Percentiles rank a stretch among this genome's conserved stretches.
phyloP scores from a whole-genome alignment of 2,797 vertebrate genomes.

The Myotis findleyi region DNA sequence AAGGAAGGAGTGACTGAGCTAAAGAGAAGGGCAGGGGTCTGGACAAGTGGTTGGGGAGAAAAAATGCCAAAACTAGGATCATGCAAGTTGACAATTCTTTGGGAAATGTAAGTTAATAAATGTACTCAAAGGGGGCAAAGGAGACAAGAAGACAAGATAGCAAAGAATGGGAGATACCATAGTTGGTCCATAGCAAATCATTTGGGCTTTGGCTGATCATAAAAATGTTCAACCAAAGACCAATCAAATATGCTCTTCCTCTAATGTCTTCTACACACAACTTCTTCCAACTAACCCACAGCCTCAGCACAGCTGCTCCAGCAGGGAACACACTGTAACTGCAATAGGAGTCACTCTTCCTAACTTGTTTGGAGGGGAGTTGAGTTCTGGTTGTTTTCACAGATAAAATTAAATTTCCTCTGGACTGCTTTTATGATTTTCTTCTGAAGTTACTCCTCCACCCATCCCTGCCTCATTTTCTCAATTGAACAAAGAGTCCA shows the following conservation, averaged over 20 bases:
- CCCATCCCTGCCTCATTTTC: constrained; percentile 12
- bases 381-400: constrained; percentile 21
- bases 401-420: constrained; percentile 67
- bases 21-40: neutral
- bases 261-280: neutral
- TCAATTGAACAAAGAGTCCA: constrained; percentile 46
- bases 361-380: neutral
- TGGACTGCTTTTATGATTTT: constrained; percentile 41
- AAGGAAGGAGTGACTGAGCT: neutral
- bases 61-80: neutral
- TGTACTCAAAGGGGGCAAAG: neutral
- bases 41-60: neutral
- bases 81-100: neutral
- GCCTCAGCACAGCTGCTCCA: neutral
- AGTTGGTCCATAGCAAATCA: neutral
- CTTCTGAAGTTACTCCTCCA: constrained; percentile 50
- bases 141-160: neutral
- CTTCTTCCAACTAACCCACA: neutral
- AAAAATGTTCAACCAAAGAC: neutral
- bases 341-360: neutral
- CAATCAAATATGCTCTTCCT: neutral
- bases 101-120: constrained; percentile 5
- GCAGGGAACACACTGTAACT: neutral
- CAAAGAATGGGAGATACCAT: neutral
- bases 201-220: neutral